phyloP scores from a whole-genome alignment of 2,888 invertebrate species.

The Pyrrhosoma nymphula region DNA sequence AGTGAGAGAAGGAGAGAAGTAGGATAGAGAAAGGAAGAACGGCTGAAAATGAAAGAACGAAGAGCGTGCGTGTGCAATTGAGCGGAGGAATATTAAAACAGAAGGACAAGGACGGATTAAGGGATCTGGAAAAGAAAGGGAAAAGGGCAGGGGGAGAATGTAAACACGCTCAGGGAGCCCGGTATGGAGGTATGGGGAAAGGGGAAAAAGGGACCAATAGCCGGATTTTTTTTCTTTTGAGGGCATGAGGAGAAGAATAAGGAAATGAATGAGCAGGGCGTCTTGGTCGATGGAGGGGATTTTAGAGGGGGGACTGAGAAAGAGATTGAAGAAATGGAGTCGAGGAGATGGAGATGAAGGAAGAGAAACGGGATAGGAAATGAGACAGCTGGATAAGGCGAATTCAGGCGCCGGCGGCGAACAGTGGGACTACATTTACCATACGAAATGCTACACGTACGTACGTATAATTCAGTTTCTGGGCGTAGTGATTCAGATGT shows the following conservation, averaged over 20 bases:
- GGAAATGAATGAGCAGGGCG: not conserved
- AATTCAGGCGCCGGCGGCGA: too few relatives aligned
- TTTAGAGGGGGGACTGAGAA: not conserved
- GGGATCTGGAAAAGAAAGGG: not conserved
- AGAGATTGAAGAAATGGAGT: not conserved
- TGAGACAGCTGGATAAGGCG: too few relatives aligned
- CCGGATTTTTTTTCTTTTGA: not conserved
- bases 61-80: not conserved
- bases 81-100: conserved; percentile 31
- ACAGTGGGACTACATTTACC: too few relatives aligned
- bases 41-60: not conserved
- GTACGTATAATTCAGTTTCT: too few relatives aligned
- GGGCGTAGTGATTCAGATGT: too few relatives aligned
- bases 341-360: too few relatives aligned
- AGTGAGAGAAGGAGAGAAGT: not conserved
- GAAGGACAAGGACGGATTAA: conserved; percentile 26
- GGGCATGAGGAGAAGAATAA: not conserved
- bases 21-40: not conserved
- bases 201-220: not conserved
- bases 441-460: too few relatives aligned
- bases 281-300: not conserved
- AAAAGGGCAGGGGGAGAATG: not conserved
- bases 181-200: not conserved
- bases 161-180: not conserved
- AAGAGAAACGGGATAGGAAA: too few relatives aligned